These are phyloP conservation scores for Ptychodera flava DNA, from an alignment of 35 echinoderm and acorn worm species.

Conservation along the genomic window DNA sequence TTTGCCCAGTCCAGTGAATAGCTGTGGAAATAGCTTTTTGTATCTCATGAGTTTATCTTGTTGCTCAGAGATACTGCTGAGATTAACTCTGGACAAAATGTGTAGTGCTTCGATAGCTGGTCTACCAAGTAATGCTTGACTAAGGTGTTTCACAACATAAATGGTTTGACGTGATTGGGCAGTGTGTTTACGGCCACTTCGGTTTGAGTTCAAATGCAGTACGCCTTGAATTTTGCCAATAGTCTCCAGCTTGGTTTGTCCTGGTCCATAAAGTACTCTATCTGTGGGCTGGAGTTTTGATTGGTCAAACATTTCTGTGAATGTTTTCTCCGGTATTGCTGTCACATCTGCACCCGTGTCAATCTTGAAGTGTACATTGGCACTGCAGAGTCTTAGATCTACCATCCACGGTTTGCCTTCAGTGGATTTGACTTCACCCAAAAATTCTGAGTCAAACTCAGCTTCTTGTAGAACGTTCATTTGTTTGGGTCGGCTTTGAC, in stretches of 20 bases:
- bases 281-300: neutral
- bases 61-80: no score
- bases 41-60: no score
- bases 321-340: no score
- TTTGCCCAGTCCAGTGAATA: slow-evolving; percentile 16
- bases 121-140: neutral
- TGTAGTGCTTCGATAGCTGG: neutral
- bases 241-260: neutral
- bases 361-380: neutral
- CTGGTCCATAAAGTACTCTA: neutral
- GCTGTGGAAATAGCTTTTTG: neutral
- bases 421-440: slow-evolving; percentile 15
- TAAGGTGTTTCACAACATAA: neutral
- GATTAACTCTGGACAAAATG: neutral
- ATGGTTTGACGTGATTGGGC: neutral
- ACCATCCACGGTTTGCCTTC: slow-evolving; percentile 19
- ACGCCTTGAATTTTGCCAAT: neutral
- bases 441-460: slow-evolving; percentile 7
- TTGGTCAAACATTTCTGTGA: neutral
- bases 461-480: no score
- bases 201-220: neutral
- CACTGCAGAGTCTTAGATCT: slow-evolving; percentile 14
- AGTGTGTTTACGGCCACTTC: neutral
- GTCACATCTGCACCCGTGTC: neutral
- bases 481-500: no score